Conservation (phyloP, 2,113 vertebrate species). For the Hucho hucho region DNA sequence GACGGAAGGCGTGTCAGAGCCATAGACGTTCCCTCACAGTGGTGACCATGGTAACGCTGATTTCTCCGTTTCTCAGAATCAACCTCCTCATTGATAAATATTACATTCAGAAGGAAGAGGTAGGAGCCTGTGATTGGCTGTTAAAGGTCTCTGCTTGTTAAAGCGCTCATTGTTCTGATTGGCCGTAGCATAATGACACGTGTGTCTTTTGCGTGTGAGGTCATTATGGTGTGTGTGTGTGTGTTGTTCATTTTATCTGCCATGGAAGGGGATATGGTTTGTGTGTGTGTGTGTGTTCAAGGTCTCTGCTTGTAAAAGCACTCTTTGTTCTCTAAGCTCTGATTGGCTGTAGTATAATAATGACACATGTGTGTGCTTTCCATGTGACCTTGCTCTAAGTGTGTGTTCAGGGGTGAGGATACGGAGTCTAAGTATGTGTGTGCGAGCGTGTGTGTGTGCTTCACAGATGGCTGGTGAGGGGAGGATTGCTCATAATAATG, state of each 20-base stretch:
- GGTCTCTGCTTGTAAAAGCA: neutral
- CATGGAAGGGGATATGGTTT: neutral
- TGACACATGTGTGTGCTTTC: neutral
- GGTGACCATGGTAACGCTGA: constrained; percentile 33
- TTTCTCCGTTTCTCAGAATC: neutral
- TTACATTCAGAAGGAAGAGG: constrained; percentile 3
- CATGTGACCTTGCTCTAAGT: neutral
- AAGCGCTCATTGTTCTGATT: too few relatives aligned
- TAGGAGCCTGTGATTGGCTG: neutral
- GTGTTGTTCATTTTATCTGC: too few relatives aligned
- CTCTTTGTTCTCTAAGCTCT: neutral
- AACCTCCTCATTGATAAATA: neutral
- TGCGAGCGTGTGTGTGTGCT: neutral
- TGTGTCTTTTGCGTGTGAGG: too few relatives aligned
- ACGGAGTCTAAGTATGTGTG: neutral
- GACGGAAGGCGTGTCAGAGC: neutral
- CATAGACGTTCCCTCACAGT: neutral
- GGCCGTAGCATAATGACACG: too few relatives aligned
- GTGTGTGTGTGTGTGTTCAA: constrained; percentile 11
- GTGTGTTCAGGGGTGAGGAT: neutral
- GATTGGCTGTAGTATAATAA: neutral
- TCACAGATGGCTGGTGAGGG: too few relatives aligned
- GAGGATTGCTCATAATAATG: too few relatives aligned
- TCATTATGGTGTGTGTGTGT: neutral
- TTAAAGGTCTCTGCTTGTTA: constrained; percentile 14